These are phyloP conservation scores for Semotilus atromaculatus DNA, from an alignment of 2,797 vertebrate genomes.

Conservation along the genomic window DNA sequence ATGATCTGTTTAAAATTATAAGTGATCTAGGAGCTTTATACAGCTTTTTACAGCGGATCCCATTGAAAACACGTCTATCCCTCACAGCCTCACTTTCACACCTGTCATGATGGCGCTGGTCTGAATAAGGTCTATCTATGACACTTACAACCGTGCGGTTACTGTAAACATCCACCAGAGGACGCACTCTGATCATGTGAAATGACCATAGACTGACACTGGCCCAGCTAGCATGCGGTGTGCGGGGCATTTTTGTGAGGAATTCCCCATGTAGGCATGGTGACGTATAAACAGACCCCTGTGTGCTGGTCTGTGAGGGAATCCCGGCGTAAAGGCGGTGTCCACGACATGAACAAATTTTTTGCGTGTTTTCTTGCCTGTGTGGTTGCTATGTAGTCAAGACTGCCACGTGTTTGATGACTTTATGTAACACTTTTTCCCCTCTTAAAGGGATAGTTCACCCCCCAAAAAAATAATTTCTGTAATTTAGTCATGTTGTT, in stretches of 20 bases:
- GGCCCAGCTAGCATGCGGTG: slow-evolving; percentile 2
- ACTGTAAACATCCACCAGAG: slow-evolving; percentile 67
- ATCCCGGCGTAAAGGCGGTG: slow-evolving; percentile 48
- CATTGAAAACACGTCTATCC: too few species aligned
- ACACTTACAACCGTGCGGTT: not conserved
- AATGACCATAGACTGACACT: too few species aligned
- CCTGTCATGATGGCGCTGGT: too few species aligned
- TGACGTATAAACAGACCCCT: slow-evolving; percentile 76
- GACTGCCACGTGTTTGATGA: slow-evolving; percentile 14
- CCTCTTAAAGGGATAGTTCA: not conserved
- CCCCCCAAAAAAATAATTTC: too few species aligned
- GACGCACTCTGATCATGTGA: slow-evolving; percentile 59
- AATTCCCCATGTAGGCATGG: slow-evolving; percentile 72
- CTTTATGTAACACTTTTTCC: not conserved
- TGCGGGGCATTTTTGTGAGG: slow-evolving; percentile 60
- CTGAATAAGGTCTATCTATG: too few species aligned
- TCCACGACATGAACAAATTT: slow-evolving; percentile 23
- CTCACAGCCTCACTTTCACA: too few species aligned
- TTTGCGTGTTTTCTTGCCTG: slow-evolving; percentile 17
- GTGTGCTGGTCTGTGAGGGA: slow-evolving; percentile 68
- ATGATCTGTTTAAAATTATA: too few species aligned
- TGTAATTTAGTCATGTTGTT: too few species aligned
- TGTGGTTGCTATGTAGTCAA: slow-evolving; percentile 24
- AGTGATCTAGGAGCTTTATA: too few species aligned
- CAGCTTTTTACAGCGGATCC: too few species aligned